These are phyloP conservation scores for Cichladusa arquata DNA, from an alignment of 2,113 vertebrate species.

Conservation along the genomic window DNA sequence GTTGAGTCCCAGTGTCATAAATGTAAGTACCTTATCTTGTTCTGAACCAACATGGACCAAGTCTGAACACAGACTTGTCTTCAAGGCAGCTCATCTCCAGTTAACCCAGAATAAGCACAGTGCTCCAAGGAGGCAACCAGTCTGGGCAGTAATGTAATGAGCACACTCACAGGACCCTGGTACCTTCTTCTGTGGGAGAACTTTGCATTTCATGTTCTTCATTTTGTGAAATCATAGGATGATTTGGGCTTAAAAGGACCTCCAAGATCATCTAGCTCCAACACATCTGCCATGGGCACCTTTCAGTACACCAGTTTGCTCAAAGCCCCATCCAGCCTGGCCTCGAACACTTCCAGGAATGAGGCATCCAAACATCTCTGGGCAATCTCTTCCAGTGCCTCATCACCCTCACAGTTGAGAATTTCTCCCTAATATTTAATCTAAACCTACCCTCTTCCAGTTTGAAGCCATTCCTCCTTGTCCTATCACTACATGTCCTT, in stretches of 20 bases:
- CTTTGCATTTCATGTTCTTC: background rate
- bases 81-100: background rate
- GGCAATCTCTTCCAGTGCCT: background rate
- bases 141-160: rapidly evolving
- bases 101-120: background rate
- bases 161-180: background rate
- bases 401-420: background rate
- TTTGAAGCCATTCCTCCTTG: background rate
- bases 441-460: background rate
- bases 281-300: background rate
- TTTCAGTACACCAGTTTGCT: background rate
- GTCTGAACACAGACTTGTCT: background rate
- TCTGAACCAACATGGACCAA: background rate
- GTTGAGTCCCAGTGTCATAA: background rate
- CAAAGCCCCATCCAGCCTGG: background rate
- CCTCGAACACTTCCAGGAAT: background rate
- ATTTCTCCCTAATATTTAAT: background rate
- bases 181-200: background rate
- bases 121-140: background rate
- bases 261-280: background rate
- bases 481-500: background rate
- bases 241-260: background rate
- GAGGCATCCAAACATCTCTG: background rate
- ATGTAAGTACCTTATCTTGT: background rate
- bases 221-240: background rate